Evolutionary conservation across 1,140 invertebrate genomes (phyloP), one percentile per base, ranked within the genome.

Genomic region (Diorhabda sublineata): DNA sequence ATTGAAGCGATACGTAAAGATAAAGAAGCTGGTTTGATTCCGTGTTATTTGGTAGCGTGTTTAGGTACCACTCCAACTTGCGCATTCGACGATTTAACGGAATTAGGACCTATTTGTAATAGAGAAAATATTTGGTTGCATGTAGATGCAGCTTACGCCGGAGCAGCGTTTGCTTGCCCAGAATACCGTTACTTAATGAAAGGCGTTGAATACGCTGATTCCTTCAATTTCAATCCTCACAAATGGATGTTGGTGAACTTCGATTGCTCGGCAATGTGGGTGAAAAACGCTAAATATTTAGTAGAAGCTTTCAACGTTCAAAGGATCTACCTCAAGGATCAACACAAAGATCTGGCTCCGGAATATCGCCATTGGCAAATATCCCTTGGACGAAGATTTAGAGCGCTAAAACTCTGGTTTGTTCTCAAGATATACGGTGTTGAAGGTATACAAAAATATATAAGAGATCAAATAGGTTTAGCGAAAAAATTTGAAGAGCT

Each of bases 331-430:
- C 81, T 97, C 66, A 86, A 89, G 73, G 89, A 92, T 76, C 79
- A 90, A 78, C 86, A 88, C 74, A 81, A 87, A 76, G 88, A 87
- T 56, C 83, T 87, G 61, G 88, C 91, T 5, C 94, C 94, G 0
- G 95, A 98, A 78, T 97, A 94, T 75, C 80, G 97, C 86, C 92
- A 98, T 78, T 97, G 96, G 94, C 95, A 98, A 83, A 95, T 98
- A 74, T 88, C 95, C 4, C 81, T 98, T 45, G 96, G 97, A 4
- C 85, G 96, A 62, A 84, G 95, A 74, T 98, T 98, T 79, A 87
- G 96, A 43, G 89, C 97, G 0, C 81, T 99, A 5, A 99, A 99
- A 81, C 80, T 98, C 2, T 99, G 97, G 97, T 96, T 97, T 71
- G 94, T 96, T 0, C 80, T 98, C 63, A 86, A 95, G 69, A 85